Evolutionary conservation across 1,140 invertebrate genomes (phyloP).

Genomic region (Saccostrea echinata): DNA sequence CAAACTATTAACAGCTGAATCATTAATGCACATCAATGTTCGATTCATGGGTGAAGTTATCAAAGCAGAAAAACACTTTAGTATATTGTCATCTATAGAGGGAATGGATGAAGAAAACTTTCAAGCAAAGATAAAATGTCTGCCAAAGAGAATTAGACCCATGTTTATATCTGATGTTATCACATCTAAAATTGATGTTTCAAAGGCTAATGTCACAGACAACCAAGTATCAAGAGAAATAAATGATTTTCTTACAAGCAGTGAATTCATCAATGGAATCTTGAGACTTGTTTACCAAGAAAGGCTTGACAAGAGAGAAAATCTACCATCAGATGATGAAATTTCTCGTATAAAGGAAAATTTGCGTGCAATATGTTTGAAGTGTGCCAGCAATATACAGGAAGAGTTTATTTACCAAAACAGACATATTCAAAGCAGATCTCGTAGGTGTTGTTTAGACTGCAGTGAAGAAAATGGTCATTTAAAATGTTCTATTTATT

Average conservation of each 20-base stretch:
- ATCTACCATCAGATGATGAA: background rate
- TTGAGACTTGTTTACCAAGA: background rate
- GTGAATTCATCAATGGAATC: background rate
- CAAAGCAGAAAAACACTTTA: background rate
- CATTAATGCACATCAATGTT: background rate
- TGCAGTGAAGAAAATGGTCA: background rate
- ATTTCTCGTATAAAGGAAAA: background rate
- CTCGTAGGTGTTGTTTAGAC: background rate
- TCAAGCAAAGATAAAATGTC: background rate
- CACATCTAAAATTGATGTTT: background rate
- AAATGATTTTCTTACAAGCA: background rate
- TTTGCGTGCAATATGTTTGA: background rate
- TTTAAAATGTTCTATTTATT: background rate
- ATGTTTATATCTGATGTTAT: constrained; percentile 18
- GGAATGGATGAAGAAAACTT: background rate
- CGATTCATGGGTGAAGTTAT: background rate
- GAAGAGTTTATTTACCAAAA: background rate
- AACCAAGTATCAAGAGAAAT: constrained; percentile 3
- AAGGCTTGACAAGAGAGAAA: background rate
- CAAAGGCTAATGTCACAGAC: background rate
- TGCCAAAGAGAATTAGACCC: background rate
- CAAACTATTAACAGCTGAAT: background rate
- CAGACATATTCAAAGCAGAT: background rate
- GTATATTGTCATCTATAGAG: background rate
- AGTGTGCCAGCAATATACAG: background rate